Evolutionary conservation across 2,888 invertebrate genomes (phyloP), one percentile per base, ranked within the genome.

Genomic region (Helobdella robusta): DNA sequence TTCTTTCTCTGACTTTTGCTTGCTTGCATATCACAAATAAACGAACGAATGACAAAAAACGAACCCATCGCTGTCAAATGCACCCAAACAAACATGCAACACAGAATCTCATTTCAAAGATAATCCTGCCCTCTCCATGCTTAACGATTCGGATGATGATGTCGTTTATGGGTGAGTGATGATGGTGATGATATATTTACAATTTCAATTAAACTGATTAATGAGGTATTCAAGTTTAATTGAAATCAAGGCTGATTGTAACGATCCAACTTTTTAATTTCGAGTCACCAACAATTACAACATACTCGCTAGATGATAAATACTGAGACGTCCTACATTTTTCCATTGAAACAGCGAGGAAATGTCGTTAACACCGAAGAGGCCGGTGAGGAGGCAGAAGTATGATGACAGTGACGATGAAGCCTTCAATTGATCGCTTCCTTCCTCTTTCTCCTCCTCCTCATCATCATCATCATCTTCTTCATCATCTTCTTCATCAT

Each of bases 111-210:
- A 89, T 60, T 89, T 95, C 73, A 94, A 93, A 82, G 95, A 95
- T 82, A 94, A 95, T 83, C 94, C 95, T 59, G 89, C 93, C 15
- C 90, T 95, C 80, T 94, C 94, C 28, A 95, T 97, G 94, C 87
- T 95, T 73, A 95, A 95, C 80, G 95, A 97, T 77, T 94, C 93
- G 0, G 95, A 95, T 76, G 80, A 80, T 72, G 95, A 95, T 79
- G 91, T 94, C 8, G 88, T 93, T 74, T 94, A 93, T 78, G 93
- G 92, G 81, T 81, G 74, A 75, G 76, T 36, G 36, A 44, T 46
- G 20, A 20, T 34, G 25, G n/a, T 28, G 32, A 32, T n/a, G n/a
- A n/a, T n/a, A n/a, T n/a, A n/a, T n/a, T n/a, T n/a, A n/a, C n/a
- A n/a, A n/a, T n/a, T n/a, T n/a, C n/a, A n/a, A n/a, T n/a, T n/a